Conservation (phyloP, 2,113 vertebrate species). For the Dromiciops gliroides region DNA sequence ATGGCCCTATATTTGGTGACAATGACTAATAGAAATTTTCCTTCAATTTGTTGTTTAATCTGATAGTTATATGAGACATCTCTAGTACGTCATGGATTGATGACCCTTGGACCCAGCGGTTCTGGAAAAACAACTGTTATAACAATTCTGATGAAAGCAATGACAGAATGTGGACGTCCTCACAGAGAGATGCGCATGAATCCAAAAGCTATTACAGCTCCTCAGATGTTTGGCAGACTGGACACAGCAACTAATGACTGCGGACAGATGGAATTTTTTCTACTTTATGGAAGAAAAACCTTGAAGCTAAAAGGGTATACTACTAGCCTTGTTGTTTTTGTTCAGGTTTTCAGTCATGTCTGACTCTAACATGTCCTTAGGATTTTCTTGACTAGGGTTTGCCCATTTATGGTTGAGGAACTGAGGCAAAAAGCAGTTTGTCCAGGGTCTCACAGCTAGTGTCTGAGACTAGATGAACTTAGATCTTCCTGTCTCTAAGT, state of each 20-base stretch:
- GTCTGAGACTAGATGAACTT: not conserved
- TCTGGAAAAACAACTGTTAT: constrained; percentile 86
- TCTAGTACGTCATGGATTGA: constrained; percentile 86
- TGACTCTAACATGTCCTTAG: not conserved
- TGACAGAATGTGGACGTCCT: constrained; percentile 84
- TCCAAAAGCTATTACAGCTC: constrained; percentile 87
- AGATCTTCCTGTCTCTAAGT: not conserved
- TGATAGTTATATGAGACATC: constrained; percentile 86
- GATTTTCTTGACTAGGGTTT: not conserved
- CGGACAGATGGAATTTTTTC: constrained; percentile 90
- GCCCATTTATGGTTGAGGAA: not conserved
- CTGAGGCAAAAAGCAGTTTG: not conserved
- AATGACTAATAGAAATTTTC: not conserved
- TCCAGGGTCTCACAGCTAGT: not conserved
- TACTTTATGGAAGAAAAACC: constrained; percentile 87
- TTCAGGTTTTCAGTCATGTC: not conserved
- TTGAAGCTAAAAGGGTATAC: constrained; percentile 87
- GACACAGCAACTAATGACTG: constrained; percentile 89
- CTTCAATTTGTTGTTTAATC: not conserved
- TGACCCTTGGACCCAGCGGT: constrained; percentile 88
- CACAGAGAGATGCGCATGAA: constrained; percentile 88
- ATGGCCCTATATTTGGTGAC: not conserved
- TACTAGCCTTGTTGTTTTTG: not conserved
- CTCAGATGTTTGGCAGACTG: constrained; percentile 87
- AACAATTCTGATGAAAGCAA: constrained; percentile 83